phyloP scores from a whole-genome alignment of 2,888 invertebrate genomes.

The Cosmopolites sordidus region DNA sequence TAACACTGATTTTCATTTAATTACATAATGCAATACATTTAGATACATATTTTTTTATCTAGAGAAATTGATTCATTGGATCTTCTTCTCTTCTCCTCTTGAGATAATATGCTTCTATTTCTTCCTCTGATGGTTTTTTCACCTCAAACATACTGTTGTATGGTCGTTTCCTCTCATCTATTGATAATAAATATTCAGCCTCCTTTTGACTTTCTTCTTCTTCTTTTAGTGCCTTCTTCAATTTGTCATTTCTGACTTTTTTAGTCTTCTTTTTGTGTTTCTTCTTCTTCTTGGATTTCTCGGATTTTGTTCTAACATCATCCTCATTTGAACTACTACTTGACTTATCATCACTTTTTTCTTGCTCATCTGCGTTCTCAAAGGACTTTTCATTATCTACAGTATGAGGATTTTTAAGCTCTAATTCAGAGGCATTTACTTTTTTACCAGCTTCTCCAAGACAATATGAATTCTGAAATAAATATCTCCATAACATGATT shows the following conservation, averaged over 20 bases:
- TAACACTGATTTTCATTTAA: no score
- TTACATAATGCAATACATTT: no score
- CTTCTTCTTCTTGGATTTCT: constrained; percentile 53
- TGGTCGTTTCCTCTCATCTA: constrained; percentile 87
- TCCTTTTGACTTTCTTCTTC: constrained; percentile 60
- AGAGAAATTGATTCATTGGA: constrained; percentile 76
- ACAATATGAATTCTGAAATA: constrained; percentile 74
- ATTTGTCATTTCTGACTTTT: constrained; percentile 52
- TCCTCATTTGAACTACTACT: constrained; percentile 37
- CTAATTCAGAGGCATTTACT: constrained; percentile 14
- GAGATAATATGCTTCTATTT: constrained; percentile 89
- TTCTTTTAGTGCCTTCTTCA: constrained; percentile 61
- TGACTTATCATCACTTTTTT: constrained; percentile 16
- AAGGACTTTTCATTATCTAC: constrained; percentile 27
- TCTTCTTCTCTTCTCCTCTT: constrained; percentile 82
- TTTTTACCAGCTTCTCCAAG: constrained; percentile 68
- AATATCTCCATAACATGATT: constrained; percentile 11
- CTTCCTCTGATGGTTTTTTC: constrained; percentile 83
- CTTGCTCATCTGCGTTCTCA: constrained; percentile 30
- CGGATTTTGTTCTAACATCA: constrained; percentile 32
- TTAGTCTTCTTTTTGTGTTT: constrained; percentile 45
- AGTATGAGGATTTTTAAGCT: constrained; percentile 31
- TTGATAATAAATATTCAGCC: constrained; percentile 60
- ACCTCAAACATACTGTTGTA: constrained; percentile 89
- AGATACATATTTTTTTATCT: no score